Conservation (phyloP, 2,113 vertebrate species). For the Bos taurus region DNA sequence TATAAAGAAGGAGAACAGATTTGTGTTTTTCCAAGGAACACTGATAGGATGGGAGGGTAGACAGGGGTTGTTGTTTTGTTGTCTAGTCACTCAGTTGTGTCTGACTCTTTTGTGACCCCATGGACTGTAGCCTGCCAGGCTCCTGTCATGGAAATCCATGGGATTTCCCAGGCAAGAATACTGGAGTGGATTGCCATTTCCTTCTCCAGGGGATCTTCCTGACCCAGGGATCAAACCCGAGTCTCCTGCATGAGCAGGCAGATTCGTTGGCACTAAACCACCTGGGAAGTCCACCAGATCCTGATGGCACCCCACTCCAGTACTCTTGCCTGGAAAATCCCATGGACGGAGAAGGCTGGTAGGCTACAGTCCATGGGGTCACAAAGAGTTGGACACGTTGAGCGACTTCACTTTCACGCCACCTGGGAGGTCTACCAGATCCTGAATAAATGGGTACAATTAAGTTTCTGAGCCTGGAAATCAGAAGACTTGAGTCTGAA, state of each 20-base stretch:
- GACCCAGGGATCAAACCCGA: neutral
- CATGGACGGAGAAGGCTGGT: no score
- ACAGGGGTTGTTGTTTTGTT: neutral
- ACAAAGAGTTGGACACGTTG: no score
- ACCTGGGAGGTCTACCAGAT: no score
- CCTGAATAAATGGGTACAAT: neutral
- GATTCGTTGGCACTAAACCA: neutral
- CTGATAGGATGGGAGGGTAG: neutral
- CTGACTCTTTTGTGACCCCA: neutral
- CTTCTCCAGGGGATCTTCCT: neutral
- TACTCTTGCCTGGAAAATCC: no score
- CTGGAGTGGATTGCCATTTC: neutral
- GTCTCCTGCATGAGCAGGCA: neutral
- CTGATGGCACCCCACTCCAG: no score
- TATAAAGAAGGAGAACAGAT: neutral
- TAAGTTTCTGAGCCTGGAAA: neutral
- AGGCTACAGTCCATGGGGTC: no score
- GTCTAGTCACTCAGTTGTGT: neutral
- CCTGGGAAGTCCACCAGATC: neutral
- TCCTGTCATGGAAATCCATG: neutral
- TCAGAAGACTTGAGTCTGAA: neutral
- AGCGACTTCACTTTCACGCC: no score
- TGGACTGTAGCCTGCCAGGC: neutral
- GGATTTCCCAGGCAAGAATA: neutral
- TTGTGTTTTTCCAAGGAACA: neutral